Evolutionary conservation across 2,113 vertebrate species (phyloP).

Genomic region (Lamprologus callipterus): DNA sequence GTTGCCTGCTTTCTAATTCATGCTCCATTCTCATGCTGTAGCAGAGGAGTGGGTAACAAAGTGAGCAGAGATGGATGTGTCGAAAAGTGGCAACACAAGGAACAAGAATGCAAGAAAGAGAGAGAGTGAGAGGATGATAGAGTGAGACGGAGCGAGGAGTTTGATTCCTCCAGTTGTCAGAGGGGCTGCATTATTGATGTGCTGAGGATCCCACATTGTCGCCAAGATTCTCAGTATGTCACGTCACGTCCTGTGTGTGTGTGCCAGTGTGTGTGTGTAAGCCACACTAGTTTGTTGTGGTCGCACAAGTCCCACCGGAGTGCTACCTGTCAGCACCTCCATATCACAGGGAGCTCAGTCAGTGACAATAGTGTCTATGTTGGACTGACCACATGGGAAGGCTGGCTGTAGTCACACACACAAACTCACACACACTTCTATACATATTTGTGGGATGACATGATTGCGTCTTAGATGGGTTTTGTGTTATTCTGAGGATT

Average conservation of each 20-base stretch:
- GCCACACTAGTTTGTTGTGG: conserved; percentile 3
- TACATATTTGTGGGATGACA: neutral
- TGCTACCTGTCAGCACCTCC: conserved; percentile 58
- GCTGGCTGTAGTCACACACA: neutral
- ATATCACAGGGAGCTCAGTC: conserved; percentile 40
- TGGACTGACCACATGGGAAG: conserved; percentile 46
- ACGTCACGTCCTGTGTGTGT: conserved; percentile 25
- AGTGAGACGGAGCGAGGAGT: conserved; percentile 22
- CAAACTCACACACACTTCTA: neutral
- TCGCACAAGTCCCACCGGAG: conserved; percentile 30
- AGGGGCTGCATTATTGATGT: conserved; percentile 67
- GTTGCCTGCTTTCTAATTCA: conserved; percentile 19
- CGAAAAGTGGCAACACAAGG: neutral
- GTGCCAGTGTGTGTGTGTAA: neutral
- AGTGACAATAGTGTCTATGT: conserved; percentile 27
- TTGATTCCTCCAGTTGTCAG: conserved; percentile 57
- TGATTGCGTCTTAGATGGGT: neutral
- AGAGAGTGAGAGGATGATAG: conserved; percentile 5
- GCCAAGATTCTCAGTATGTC: conserved; percentile 40
- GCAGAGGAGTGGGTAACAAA: conserved; percentile 8
- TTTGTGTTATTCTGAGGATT: neutral
- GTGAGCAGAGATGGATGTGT: conserved; percentile 25
- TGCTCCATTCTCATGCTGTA: neutral
- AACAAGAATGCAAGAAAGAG: neutral
- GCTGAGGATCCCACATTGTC: conserved; percentile 39